Conservation (phyloP, 2,888 invertebrate genomes). For the Drosophila hamatofila region DNA sequence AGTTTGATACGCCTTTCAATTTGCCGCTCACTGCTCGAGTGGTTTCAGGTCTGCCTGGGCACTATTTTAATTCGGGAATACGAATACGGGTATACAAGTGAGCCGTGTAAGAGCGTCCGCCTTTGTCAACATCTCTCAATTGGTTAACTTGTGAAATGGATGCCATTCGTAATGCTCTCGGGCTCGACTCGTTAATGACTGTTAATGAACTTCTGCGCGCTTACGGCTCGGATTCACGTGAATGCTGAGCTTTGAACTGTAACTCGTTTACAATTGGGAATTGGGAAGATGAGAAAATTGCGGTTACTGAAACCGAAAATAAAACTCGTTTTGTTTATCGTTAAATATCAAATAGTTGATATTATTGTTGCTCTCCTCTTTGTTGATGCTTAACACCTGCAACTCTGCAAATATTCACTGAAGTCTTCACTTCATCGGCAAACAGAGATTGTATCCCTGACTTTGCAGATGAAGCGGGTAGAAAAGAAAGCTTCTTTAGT, state of each 20-base stretch:
- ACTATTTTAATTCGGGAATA: not conserved
- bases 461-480: not conserved
- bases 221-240: slow-evolving; percentile 34
- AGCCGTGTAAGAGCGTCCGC: not conserved
- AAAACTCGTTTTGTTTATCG: slow-evolving; percentile 30
- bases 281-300: slow-evolving; percentile 17
- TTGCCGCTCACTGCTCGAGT: slow-evolving; percentile 1
- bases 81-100: not conserved
- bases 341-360: slow-evolving; percentile 5
- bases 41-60: not conserved
- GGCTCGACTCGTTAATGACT: slow-evolving; percentile 31
- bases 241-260: slow-evolving; percentile 57
- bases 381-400: slow-evolving; percentile 43
- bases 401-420: slow-evolving; percentile 9
- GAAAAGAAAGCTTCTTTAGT: not conserved
- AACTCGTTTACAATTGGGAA: slow-evolving; percentile 47
- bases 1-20: slow-evolving; percentile 40
- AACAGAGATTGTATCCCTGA: not conserved
- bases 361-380: slow-evolving; percentile 4
- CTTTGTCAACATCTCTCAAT: slow-evolving; percentile 29
- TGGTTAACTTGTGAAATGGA: slow-evolving; percentile 28
- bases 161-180: slow-evolving; percentile 29
- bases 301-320: slow-evolving; percentile 8
- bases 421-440: not conserved
- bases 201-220: slow-evolving; percentile 42